phyloP scores from a whole-genome alignment of 2,113 vertebrate genomes.

The Hystrix brachyura region DNA sequence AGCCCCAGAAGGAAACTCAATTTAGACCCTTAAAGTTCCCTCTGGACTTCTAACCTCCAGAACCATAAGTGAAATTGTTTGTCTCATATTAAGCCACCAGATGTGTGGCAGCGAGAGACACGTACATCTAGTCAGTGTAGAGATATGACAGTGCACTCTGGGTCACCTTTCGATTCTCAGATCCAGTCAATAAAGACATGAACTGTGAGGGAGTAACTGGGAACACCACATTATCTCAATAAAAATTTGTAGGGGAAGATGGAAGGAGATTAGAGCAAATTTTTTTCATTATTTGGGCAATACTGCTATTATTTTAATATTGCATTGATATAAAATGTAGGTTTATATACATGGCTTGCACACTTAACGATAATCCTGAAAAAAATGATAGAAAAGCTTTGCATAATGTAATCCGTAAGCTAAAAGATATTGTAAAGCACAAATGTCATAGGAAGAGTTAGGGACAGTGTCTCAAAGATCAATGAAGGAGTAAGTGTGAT shows the following conservation, averaged over 20 bases:
- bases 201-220: neutral
- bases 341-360: neutral
- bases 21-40: neutral
- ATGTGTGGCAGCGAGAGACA: neutral
- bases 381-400: neutral
- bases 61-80: neutral
- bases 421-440: neutral
- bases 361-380: neutral
- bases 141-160: too few species aligned
- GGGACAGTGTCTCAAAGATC: neutral
- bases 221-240: neutral
- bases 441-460: neutral
- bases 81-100: neutral
- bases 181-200: neutral
- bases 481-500: neutral
- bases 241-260: neutral
- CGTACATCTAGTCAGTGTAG: neutral
- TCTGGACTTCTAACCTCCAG: neutral
- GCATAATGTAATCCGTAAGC: neutral
- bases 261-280: neutral
- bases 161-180: neutral
- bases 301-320: neutral
- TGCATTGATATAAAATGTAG: neutral
- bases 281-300: neutral
- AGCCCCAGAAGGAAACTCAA: neutral